Percentiles rank a stretch among this genome's conserved stretches.
Evolutionary conservation across 2,888 invertebrate species (phyloP).

Genomic region (Cosmorhoe ocellata): DNA sequence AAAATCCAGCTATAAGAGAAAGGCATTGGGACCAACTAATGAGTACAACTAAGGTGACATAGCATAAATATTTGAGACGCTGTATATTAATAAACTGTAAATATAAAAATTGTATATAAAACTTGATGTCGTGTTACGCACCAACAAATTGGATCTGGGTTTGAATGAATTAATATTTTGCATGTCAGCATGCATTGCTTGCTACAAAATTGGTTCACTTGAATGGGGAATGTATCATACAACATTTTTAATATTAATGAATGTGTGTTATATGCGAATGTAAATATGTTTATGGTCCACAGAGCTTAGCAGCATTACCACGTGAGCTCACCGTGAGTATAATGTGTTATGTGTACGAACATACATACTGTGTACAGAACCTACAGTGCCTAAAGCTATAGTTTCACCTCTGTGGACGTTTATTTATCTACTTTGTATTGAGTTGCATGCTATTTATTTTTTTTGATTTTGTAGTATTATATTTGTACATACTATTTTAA

Average conservation of each 20-base stretch:
- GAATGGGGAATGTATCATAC: conserved; percentile 48
- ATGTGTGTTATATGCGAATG: conserved; percentile 59
- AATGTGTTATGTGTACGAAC: conserved; percentile 34
- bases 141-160: conserved; percentile 33
- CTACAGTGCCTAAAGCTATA: conserved; percentile 9
- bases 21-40: conserved; percentile 98
- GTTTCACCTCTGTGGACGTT: conserved; percentile 24
- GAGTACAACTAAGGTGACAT: conserved; percentile 94
- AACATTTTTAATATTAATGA: conserved; percentile 33
- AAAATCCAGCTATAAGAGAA: conserved; percentile 97
- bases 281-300: conserved; percentile 84
- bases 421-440: conserved; percentile 6
- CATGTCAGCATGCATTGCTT: conserved; percentile 34
- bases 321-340: conserved; percentile 91
- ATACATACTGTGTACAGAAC: conserved; percentile 18
- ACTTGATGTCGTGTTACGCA: conserved; percentile 35
- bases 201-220: conserved; percentile 25
- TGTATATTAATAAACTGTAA: conserved; percentile 48
- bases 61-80: conserved; percentile 34
- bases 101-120: conserved; percentile 45
- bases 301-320: conserved; percentile 91
- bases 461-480: not conserved
- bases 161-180: conserved; percentile 34
- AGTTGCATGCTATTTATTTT: not conserved
- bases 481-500: not conserved